These are phyloP conservation scores for Anaspis maculata DNA, from an alignment of 2,888 invertebrate genomes.

Conservation along the genomic window DNA sequence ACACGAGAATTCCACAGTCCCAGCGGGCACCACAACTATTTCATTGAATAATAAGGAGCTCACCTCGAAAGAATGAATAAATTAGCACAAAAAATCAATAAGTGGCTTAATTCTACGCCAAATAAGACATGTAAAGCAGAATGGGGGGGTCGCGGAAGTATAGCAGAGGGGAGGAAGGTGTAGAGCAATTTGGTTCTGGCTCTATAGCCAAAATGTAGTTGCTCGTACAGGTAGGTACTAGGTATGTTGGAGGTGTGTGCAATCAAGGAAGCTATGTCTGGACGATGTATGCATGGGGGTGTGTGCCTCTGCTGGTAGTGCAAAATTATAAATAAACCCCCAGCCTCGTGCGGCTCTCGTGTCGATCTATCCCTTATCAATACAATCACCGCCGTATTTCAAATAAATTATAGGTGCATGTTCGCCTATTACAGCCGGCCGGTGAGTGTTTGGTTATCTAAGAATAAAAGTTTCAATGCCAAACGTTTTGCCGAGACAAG, in stretches of 20 bases:
- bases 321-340: no score
- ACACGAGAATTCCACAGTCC: conserved; percentile 7
- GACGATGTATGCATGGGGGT: no score
- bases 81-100: conserved; percentile 23
- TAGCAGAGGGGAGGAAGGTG: no score
- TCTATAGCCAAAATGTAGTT: no score
- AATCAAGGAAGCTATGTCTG: no score
- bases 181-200: no score
- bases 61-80: conserved; percentile 24
- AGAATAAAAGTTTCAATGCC: conserved; percentile 18
- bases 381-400: conserved; percentile 18
- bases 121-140: conserved; percentile 3
- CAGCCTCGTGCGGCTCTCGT: no score
- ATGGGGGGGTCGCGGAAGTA: neutral
- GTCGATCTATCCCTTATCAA: conserved; percentile 18
- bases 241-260: no score
- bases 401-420: conserved; percentile 21
- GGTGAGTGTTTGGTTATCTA: no score
- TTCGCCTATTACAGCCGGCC: conserved; percentile 15
- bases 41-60: conserved; percentile 20
- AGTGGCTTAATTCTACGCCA: no score
- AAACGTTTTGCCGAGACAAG: conserved; percentile 2
- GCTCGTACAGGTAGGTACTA: no score
- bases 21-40: conserved; percentile 13
- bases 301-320: no score